These are phyloP conservation scores for Zaprionus africanus DNA, from an alignment of 1,140 invertebrate genomes.

Conservation along the genomic window DNA sequence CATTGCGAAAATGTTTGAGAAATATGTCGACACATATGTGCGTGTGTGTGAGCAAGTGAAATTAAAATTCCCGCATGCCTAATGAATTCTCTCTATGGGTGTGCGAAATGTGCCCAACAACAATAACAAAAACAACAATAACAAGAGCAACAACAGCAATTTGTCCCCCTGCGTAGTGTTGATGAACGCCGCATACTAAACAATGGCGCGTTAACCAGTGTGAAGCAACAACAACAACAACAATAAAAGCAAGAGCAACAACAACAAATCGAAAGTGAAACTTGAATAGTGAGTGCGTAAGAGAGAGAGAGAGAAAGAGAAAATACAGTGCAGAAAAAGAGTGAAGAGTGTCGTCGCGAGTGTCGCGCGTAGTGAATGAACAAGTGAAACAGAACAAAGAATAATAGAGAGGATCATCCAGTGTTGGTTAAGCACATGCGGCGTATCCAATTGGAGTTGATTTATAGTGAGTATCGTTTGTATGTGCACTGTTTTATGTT, in stretches of 20 bases:
- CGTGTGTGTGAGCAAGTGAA: conserved; percentile 79
- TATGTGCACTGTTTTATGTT: background rate
- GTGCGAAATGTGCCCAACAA: conserved; percentile 43
- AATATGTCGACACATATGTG: conserved; percentile 81
- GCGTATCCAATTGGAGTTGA: background rate
- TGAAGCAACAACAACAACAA: conserved; percentile 16
- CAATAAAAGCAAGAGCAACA: conserved; percentile 14
- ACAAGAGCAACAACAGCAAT: conserved; percentile 19
- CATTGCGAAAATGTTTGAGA: conserved; percentile 76
- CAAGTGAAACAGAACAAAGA: conserved; percentile 9
- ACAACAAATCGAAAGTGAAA: conserved; percentile 39
- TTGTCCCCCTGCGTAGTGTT: conserved; percentile 3
- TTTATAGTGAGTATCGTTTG: background rate
- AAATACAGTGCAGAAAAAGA: background rate
- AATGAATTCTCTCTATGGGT: conserved; percentile 65
- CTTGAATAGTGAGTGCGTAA: conserved; percentile 12
- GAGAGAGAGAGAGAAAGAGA: background rate
- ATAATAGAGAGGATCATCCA: conserved; percentile 11
- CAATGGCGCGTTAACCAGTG: conserved; percentile 47
- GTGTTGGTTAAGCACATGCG: background rate
- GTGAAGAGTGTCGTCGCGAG: no score
- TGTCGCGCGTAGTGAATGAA: background rate
- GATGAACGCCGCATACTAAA: conserved; percentile 51
- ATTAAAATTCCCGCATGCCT: conserved; percentile 81
- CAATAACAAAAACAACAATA: conserved; percentile 15